Percentiles rank a stretch among this genome's conserved stretches.
These are phyloP conservation scores for Aphelinus certus DNA, from an alignment of 1,140 invertebrate species.

Conservation along the genomic window DNA sequence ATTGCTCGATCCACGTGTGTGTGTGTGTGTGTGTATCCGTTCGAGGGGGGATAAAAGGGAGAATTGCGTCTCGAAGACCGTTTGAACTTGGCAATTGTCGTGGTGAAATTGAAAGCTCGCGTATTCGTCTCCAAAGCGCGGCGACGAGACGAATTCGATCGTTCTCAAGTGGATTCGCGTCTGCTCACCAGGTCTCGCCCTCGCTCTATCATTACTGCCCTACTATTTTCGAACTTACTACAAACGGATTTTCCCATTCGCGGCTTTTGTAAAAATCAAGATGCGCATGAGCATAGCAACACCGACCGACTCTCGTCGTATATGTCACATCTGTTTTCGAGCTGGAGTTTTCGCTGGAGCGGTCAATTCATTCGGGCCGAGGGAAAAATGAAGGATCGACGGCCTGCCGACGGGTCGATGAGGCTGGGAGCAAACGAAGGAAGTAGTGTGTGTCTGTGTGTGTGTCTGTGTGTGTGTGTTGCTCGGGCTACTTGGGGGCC, in stretches of 20 bases:
- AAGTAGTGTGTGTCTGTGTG: too few species aligned
- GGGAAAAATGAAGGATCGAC: neutral
- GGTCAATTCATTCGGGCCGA: neutral
- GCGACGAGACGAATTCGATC: neutral
- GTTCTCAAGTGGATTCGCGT: constrained; percentile 1
- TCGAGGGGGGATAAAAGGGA: neutral
- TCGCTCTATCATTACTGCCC: too few species aligned
- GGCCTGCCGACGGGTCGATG: neutral
- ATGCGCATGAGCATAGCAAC: too few species aligned
- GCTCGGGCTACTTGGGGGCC: constrained; percentile 14
- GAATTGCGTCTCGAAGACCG: neutral
- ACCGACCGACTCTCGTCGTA: too few species aligned
- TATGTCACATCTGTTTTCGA: too few species aligned
- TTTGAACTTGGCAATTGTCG: neutral
- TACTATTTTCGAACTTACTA: too few species aligned
- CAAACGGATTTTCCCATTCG: too few species aligned
- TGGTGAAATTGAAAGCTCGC: constrained; percentile 2
- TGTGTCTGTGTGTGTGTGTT: too few species aligned
- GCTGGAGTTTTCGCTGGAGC: too few species aligned
- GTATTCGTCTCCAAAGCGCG: too few species aligned
- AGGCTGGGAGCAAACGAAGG: neutral
- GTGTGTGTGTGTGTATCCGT: neutral
- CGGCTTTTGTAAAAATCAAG: too few species aligned
- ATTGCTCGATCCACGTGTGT: neutral
- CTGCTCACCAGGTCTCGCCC: too few species aligned